Evolutionary conservation across 2,797 vertebrate genomes (phyloP), one percentile per base, ranked within the genome.

Genomic region (Cygnus olor): DNA sequence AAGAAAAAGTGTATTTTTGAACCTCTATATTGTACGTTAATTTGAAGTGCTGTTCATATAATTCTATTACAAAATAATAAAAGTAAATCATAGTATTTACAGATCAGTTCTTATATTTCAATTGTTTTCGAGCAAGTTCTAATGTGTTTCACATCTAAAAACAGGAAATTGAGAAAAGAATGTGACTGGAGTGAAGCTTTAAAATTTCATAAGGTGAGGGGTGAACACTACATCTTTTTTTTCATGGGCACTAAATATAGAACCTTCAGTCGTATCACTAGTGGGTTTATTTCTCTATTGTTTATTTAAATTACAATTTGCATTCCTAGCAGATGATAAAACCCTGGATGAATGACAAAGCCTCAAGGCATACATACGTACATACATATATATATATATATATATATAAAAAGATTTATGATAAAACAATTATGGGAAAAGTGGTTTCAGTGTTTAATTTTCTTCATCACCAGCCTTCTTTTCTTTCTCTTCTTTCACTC

Each of bases 31-130:
- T 84, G 5, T 32, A 63, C 84, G 78, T 54, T 93, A 85, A 91
- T 90, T 96, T 96, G 28, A 79, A 85, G 24, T 61, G 72, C 32
- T 86, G 32, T 66, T 92, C 60, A 68, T 79, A 93, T 51, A 77
- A 89, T 66, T 89, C 64, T 89, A 70, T n/a, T 82, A 40, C 51
- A 85, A 94, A 94, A 85, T 91, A 93, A 80, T 87, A 91, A 94
- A 93, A 93, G 34, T 9, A 92, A 95, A 86, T 82, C 16, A 84
- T 80, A 93, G 64, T 85, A 60, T 89, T 96, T 88, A 94, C 30
- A 68, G 60, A 88, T 83, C 18, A 70, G 38, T 47, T 57, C 84
- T 88, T 70, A 76, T 69, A 88, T 88, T 95, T 91, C 38, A 90
- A 71, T 42, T 64, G 10, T 3, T 93, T 58, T 84, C 86, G 34